Conservation (phyloP, 2,113 vertebrate genomes). For the Bungarus multicinctus region DNA sequence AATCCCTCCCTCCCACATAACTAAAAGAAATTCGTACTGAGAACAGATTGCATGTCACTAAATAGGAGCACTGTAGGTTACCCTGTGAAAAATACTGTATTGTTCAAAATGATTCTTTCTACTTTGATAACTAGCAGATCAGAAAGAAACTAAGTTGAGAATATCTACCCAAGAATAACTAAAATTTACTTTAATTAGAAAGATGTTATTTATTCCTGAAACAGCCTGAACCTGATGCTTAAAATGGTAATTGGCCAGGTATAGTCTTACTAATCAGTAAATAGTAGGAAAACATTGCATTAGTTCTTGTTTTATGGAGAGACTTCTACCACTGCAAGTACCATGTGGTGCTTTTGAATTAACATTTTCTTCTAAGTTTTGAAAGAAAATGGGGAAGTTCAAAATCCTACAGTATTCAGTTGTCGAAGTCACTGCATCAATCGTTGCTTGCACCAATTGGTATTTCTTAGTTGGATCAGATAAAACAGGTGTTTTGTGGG, state of each 20-base stretch:
- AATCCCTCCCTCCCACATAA: background rate
- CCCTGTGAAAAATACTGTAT: background rate
- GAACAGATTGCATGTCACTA: background rate
- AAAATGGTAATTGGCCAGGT: background rate
- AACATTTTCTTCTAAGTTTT: background rate
- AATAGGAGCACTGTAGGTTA: background rate
- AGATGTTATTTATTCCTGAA: background rate
- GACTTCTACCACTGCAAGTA: background rate
- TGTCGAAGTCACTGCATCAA: background rate
- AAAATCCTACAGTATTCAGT: background rate
- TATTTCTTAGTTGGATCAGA: background rate
- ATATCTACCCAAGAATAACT: background rate
- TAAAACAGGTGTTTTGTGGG: background rate
- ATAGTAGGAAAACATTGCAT: background rate
- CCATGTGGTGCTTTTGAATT: background rate
- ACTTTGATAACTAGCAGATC: background rate
- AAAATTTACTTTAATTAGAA: background rate
- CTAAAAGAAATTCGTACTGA: background rate
- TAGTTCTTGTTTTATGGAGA: background rate
- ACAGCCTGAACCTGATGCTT: background rate
- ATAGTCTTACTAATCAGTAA: background rate
- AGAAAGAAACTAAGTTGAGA: background rate
- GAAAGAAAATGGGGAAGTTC: background rate
- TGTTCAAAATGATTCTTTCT: background rate
- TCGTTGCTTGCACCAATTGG: background rate